These are phyloP conservation scores for Tringa solitaria DNA, from an alignment of 2,113 vertebrate species.

Conservation along the genomic window DNA sequence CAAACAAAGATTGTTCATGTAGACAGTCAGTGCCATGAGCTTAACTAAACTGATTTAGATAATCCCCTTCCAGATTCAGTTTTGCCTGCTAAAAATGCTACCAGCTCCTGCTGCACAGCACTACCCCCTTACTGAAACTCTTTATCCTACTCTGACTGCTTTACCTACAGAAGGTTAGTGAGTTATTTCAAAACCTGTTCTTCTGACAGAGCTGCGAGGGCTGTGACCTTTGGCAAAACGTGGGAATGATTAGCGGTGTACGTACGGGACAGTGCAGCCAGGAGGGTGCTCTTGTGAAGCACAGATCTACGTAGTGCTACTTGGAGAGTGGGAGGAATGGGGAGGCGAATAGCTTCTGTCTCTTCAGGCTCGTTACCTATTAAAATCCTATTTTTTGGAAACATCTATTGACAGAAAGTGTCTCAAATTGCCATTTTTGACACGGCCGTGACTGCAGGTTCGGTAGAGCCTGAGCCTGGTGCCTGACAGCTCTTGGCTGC, in stretches of 20 bases:
- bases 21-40: background rate
- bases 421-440: background rate
- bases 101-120: background rate
- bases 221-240: slow-evolving; percentile 2
- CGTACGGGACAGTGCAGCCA: background rate
- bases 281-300: background rate
- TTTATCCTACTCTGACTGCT: background rate
- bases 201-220: background rate
- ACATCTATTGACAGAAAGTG: background rate
- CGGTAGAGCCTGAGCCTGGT: background rate
- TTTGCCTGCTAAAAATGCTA: background rate
- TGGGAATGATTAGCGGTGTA: background rate
- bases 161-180: background rate
- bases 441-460: background rate
- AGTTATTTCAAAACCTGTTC: slow-evolving; percentile 13
- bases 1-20: background rate
- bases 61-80: background rate
- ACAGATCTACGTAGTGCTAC: background rate
- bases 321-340: background rate
- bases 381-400: background rate
- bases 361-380: background rate
- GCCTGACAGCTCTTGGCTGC: background rate
- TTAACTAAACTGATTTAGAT: background rate
- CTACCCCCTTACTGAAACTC: background rate
- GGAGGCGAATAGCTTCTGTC: background rate